Percentiles rank a stretch among this genome's conserved stretches.
Evolutionary conservation across 2,888 invertebrate species (phyloP).

Genomic region (Eucriotettix oculatus): DNA sequence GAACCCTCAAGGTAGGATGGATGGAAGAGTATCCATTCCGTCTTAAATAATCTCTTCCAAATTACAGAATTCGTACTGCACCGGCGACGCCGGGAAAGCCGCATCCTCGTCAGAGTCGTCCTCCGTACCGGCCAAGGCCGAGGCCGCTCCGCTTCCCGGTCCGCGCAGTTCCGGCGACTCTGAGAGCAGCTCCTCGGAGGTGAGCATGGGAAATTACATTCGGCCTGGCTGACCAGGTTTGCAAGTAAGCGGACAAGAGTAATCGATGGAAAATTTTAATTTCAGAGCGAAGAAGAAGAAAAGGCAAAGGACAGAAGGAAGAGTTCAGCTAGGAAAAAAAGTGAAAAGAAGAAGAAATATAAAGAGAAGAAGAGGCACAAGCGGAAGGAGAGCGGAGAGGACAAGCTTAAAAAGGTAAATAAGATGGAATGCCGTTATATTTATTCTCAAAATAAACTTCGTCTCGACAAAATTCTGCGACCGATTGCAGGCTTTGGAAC

Average conservation of each 20-base stretch:
- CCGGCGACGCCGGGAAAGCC: slow-evolving; percentile 49
- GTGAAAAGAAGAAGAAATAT: slow-evolving; percentile 20
- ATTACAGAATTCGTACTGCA: slow-evolving; percentile 63
- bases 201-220: too few species aligned
- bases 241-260: too few species aligned
- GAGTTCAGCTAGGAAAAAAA: too few species aligned
- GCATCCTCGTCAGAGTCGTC: too few species aligned
- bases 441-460: neutral
- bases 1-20: too few species aligned
- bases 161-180: too few species aligned
- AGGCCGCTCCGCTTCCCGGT: too few species aligned
- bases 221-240: too few species aligned
- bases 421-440: too few species aligned
- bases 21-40: too few species aligned
- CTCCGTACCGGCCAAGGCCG: too few species aligned
- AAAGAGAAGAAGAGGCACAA: slow-evolving; percentile 23
- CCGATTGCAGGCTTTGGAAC: slow-evolving; percentile 37
- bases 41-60: neutral
- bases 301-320: slow-evolving; percentile 13
- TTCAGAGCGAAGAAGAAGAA: slow-evolving; percentile 26
- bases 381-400: slow-evolving; percentile 16
- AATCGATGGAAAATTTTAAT: slow-evolving; percentile 15
- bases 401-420: slow-evolving; percentile 12
- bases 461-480: neutral
- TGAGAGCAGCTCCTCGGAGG: too few species aligned